Evolutionary conservation across 2,797 vertebrate genomes (phyloP).

Genomic region (Eulemur mongoz): DNA sequence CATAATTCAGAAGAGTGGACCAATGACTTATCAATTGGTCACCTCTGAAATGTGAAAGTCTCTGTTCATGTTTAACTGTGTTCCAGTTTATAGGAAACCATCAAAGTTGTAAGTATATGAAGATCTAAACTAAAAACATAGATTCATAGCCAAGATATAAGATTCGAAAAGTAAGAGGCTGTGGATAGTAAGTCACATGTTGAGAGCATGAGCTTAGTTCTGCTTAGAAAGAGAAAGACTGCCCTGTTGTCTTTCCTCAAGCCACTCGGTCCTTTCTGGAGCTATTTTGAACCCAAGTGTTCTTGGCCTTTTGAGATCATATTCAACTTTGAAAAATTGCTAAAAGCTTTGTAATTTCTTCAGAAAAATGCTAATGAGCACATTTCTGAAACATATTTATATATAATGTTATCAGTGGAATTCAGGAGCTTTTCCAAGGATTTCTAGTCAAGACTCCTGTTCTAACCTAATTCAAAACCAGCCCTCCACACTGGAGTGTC

Average conservation of each 20-base stretch:
- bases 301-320: slow-evolving; percentile 43
- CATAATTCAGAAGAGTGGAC: background rate
- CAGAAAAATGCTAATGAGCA: slow-evolving; percentile 54
- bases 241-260: slow-evolving; percentile 11
- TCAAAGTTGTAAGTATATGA: background rate
- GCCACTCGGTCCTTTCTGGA: background rate
- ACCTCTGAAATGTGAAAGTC: background rate
- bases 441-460: slow-evolving; percentile 15
- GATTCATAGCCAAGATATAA: slow-evolving; percentile 1
- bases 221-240: background rate
- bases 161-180: slow-evolving; percentile 14
- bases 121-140: slow-evolving; percentile 35
- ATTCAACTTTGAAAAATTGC: slow-evolving; percentile 34
- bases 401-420: background rate
- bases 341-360: slow-evolving; percentile 38
- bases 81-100: slow-evolving; percentile 21
- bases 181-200: background rate
- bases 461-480: slow-evolving; percentile 27
- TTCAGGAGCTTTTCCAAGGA: slow-evolving; percentile 29
- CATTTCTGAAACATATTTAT: slow-evolving; percentile 17
- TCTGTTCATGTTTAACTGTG: background rate
- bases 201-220: background rate
- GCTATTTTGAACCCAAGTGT: background rate
- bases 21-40: background rate
- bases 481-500: background rate